Base-by-base conservation (phyloP, 1,140 invertebrate species). In the Pseudachorutes palmiensis region DNA sequence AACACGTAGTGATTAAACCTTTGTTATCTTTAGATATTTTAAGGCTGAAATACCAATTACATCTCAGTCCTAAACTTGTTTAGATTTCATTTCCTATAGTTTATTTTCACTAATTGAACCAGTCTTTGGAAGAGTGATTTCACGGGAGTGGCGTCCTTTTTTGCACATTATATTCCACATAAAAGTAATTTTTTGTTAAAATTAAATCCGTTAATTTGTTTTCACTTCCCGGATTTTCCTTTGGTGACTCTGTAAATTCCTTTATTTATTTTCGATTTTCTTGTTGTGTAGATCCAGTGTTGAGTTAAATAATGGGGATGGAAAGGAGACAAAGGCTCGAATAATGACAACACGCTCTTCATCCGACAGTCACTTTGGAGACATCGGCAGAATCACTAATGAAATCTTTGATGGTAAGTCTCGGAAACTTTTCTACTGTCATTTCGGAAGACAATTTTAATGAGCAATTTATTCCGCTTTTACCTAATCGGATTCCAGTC, bases 331-430 rank as follows among this genome's bases (percentile, higher is more conserved):
- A 55, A 55, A 55, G 51, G 5, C 5, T 3, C 12, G 51, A 55
- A 16, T 55, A 55, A 55, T 55, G 51, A 55, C 9, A 55, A 55
- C 51, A 16, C 51, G 51, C 24, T 55, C 51, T 24, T 55, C 51
- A 55, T 19, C 51, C 12, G 51, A 55, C 9, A 55, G 24, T 24
- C 51, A 55, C 24, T 55, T 55, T 22, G 5, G 24, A 55, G 51
- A 24, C 12, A 55, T 55, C 24, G 51, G 12, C 24, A 55, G 51
- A 55, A 55, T 55, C 24, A 3, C 51, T 55, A 55, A 55, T 55
- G 51, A 55, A 12, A 24, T 55, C 51, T 55, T 55, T 24, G 12
- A 12, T 55, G 51, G 51, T 55, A 55, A 55, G 51, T n/a, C n/a
- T n/a, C n/a, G n/a, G n/a, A n/a, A n/a, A n/a, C n/a, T n/a, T n/a